Evolutionary conservation across 2,888 invertebrate species (phyloP).

Genomic region (Mechanitis messenoides): DNA sequence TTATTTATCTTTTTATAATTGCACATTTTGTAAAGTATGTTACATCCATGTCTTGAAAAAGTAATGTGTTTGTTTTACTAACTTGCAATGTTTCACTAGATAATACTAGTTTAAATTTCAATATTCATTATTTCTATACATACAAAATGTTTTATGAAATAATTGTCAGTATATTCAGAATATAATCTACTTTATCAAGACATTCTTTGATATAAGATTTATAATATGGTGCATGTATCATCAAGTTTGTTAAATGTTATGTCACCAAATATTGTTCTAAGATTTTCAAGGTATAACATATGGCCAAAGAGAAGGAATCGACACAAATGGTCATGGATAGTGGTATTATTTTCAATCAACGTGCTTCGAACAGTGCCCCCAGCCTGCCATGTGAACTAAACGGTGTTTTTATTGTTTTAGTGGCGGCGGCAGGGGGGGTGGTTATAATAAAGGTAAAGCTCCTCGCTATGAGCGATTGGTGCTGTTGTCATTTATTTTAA

Average conservation of each 20-base stretch:
- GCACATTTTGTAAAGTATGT: not conserved
- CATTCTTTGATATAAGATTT: constrained; percentile 9
- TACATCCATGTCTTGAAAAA: constrained; percentile 7
- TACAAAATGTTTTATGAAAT: too few relatives aligned
- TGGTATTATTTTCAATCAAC: constrained; percentile 72
- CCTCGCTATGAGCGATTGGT: constrained; percentile 83
- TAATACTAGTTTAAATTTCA: too few relatives aligned
- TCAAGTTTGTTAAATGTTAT: constrained; percentile 26
- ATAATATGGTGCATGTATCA: constrained; percentile 26
- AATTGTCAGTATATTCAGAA: too few relatives aligned
- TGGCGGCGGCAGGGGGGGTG: constrained; percentile 96
- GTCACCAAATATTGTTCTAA: constrained; percentile 51
- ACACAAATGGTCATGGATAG: constrained; percentile 68
- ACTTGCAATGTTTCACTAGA: too few relatives aligned
- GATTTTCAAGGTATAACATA: constrained; percentile 71
- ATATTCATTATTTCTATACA: too few relatives aligned
- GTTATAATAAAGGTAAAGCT: constrained; percentile 98
- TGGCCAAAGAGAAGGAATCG: constrained; percentile 78
- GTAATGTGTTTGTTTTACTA: not conserved
- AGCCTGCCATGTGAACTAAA: constrained; percentile 82
- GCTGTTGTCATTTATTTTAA: constrained; percentile 81
- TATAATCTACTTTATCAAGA: constrained; percentile 30
- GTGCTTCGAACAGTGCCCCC: constrained; percentile 75
- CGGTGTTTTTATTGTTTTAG: constrained; percentile 91
- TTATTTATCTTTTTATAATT: too few relatives aligned